Evolutionary conservation across 2,113 vertebrate species (phyloP), one percentile per base, ranked within the genome.

Genomic region (Epinephelus cyanopodus): DNA sequence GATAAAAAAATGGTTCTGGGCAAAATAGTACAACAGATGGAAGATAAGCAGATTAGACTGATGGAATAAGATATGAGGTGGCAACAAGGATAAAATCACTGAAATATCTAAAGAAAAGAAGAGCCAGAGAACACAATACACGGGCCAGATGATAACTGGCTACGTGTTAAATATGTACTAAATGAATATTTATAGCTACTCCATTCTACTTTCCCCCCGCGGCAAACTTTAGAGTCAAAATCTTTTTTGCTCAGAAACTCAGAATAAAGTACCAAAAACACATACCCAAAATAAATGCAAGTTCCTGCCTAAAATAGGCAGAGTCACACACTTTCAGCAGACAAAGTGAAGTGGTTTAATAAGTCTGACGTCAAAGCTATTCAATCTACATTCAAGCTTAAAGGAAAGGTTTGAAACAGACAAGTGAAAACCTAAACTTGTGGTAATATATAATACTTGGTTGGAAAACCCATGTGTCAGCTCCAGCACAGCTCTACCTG

Each of bases 341-440:
- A 17, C n/a, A 63, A 42, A 68, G 12, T 17, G 50, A 48, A 57
- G 39, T 23, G n/a, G 27, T 47, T 62, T 74, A 58, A 69, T 74
- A 39, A 60, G 48, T 56, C 60, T 76, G 56, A 74, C 52, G 65
- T 69, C 17, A 39, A 18, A 19, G 15, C 4, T 53, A 3, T 6
- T 80, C 19, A 17, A 50, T 65, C 21, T 60, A n/a, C 6, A 5
- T 56, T 80, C 14, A 50, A 56, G 25, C 6, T 73, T 4, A 75
- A 21, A 33, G 33, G 18, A 37, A 42, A 7, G 14, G 27, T 82
- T 62, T 74, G 45, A 81, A 75, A 75, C 42, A 37, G 37, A 75
- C 33, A 45, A 45, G 42, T 8, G 12, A 45, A 45, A 45, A 45
- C 42, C 42, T 45, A 11, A 50, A 73, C 23, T 0, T 53, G n/a